Conservation (phyloP, 2,797 vertebrate species). For the Cryptoprocta ferox region DNA sequence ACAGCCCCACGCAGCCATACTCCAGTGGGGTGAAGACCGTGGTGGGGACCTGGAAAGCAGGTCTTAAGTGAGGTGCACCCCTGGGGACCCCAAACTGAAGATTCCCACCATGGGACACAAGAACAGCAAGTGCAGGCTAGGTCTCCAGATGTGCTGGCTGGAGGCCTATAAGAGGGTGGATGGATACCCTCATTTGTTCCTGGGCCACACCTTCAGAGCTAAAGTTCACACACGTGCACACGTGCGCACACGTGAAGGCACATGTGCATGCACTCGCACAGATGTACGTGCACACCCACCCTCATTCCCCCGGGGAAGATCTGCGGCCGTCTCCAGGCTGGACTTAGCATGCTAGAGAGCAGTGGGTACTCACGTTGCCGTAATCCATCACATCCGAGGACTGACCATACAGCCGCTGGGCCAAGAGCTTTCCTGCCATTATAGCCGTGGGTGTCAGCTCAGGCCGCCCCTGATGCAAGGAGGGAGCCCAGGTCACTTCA, state of each 20-base stretch:
- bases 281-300: neutral
- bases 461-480: slow-evolving; percentile 92
- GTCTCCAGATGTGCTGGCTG: neutral
- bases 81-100: neutral
- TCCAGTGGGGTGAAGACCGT: slow-evolving; percentile 97
- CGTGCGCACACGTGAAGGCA: rapidly evolving
- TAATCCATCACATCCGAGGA: slow-evolving; percentile 94
- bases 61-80: neutral
- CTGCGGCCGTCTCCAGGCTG: neutral
- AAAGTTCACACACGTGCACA: neutral
- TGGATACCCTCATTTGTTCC: neutral
- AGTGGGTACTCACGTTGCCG: slow-evolving; percentile 89
- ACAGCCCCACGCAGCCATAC: slow-evolving; percentile 96
- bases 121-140: neutral
- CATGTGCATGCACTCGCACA: rapidly evolving
- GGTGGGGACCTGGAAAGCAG: slow-evolving; percentile 91
- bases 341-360: rapidly evolving
- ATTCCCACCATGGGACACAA: neutral
- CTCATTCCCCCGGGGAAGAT: too few relatives aligned
- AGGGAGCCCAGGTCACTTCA: slow-evolving; percentile 45
- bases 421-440: slow-evolving; percentile 94
- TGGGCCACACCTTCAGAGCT: neutral
- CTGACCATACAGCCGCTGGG: slow-evolving; percentile 89
- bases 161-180: neutral
- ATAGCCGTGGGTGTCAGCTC: slow-evolving; percentile 96